phyloP scores from a whole-genome alignment of 2,888 invertebrate species.

The Himalopsyche kuldschensis region DNA sequence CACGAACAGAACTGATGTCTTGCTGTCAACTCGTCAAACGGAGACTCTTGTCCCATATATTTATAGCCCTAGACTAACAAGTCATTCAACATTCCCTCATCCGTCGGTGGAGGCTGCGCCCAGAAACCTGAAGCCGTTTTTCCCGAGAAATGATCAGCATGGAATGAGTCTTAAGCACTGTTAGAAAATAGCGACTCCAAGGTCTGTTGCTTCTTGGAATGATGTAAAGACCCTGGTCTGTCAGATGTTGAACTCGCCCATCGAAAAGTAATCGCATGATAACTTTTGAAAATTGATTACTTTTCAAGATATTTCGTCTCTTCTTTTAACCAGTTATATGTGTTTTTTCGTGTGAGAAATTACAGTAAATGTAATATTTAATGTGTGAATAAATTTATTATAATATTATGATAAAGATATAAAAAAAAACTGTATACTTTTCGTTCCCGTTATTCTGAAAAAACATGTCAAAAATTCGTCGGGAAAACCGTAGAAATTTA shows the following conservation, averaged over 20 bases:
- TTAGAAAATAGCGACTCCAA: conserved; percentile 23
- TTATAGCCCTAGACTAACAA: not conserved
- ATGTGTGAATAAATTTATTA: too few relatives aligned
- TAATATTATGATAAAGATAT: too few relatives aligned
- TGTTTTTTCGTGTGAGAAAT: too few relatives aligned
- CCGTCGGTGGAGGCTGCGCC: not conserved
- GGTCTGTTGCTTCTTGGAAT: not conserved
- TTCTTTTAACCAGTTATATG: too few relatives aligned
- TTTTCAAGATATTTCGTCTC: too few relatives aligned
- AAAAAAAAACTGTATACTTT: too few relatives aligned
- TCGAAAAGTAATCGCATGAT: too few relatives aligned
- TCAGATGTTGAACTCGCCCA: not conserved
- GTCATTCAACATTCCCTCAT: conserved; percentile 15
- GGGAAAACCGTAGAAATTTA: too few relatives aligned
- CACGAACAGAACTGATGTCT: not conserved
- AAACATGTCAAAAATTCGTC: too few relatives aligned
- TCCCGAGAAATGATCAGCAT: conserved; percentile 32
- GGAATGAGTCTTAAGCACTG: conserved; percentile 37
- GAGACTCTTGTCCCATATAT: not conserved
- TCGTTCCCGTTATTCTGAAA: too few relatives aligned
- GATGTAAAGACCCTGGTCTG: conserved; percentile 7
- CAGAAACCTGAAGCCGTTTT: conserved; percentile 16
- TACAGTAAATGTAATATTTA: too few relatives aligned
- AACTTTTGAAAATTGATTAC: too few relatives aligned
- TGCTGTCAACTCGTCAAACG: not conserved